Percentiles rank a stretch among this genome's conserved stretches.
These are phyloP conservation scores for Eudiplozoon nipponicum DNA, from an alignment of 2,888 invertebrate species.

Conservation along the genomic window DNA sequence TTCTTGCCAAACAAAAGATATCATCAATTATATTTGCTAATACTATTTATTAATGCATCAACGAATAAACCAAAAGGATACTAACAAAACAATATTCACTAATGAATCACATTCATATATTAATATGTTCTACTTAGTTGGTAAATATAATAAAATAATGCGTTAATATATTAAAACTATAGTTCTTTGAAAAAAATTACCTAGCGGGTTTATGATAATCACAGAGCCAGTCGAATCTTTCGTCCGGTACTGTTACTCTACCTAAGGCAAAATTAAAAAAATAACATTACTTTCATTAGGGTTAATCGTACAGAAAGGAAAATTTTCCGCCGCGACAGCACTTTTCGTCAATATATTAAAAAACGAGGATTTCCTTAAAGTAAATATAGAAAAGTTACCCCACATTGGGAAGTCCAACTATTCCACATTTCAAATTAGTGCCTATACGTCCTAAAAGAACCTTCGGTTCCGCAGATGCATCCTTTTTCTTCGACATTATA, in stretches of 20 bases:
- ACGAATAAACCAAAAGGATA: too few relatives aligned
- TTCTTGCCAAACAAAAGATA: too few relatives aligned
- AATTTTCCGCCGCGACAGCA: constrained; percentile 81
- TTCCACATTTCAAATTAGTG: constrained; percentile 74
- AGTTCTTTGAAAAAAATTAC: too few relatives aligned
- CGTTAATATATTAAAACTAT: too few relatives aligned
- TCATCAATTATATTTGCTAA: too few relatives aligned
- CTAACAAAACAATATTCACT: too few relatives aligned
- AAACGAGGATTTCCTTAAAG: constrained; percentile 54
- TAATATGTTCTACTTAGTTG: too few relatives aligned
- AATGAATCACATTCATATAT: too few relatives aligned
- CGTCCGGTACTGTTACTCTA: constrained; percentile 85
- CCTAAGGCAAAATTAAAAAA: constrained; percentile 30
- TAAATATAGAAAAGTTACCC: constrained; percentile 31
- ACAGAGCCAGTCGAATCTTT: constrained; percentile 59
- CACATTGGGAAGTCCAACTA: constrained; percentile 62
- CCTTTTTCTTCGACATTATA: constrained; percentile 37
- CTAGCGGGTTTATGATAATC: constrained; percentile 62
- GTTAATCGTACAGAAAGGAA: constrained; percentile 97
- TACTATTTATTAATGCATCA: too few relatives aligned
- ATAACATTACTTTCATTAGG: constrained; percentile 96
- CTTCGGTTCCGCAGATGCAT: constrained; percentile 49
- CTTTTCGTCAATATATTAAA: constrained; percentile 95
- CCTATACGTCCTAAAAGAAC: constrained; percentile 70
- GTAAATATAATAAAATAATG: too few relatives aligned